A percentile compares a stretch with the other conserved stretches of the same genome.
Evolutionary conservation across 2,797 vertebrate species (phyloP).

Genomic region (Craterocephalus amniculus): DNA sequence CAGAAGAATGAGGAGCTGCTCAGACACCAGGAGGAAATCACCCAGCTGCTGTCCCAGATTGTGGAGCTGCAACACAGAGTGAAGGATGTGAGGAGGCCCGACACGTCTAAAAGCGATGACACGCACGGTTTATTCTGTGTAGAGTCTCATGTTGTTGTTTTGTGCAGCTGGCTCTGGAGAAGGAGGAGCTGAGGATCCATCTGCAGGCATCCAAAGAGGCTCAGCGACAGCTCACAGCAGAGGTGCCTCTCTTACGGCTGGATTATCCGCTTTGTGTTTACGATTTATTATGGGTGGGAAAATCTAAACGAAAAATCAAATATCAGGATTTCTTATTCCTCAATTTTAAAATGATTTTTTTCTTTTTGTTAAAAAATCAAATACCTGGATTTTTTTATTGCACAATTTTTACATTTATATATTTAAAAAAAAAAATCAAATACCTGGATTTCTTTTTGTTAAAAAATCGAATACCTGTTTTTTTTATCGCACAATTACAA

Average conservation of each 20-base stretch:
- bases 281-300: too few species aligned
- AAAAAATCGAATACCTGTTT: too few species aligned
- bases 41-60: conserved; percentile 93
- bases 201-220: conserved; percentile 97
- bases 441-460: too few species aligned
- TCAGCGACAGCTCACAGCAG: conserved; percentile 94
- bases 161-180: conserved; percentile 92
- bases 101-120: not conserved
- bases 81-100: conserved; percentile 85
- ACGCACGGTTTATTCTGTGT: not conserved
- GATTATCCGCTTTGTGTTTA: too few species aligned
- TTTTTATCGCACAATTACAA: too few species aligned
- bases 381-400: too few species aligned
- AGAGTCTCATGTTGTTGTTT: conserved; percentile 29
- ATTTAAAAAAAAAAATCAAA: too few species aligned
- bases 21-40: conserved; percentile 96
- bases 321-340: too few species aligned
- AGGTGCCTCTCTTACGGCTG: conserved; percentile 78
- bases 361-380: too few species aligned
- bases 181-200: conserved; percentile 96
- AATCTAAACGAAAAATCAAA: too few species aligned
- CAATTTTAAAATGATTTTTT: too few species aligned
- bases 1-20: conserved; percentile 92
- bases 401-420: too few species aligned
- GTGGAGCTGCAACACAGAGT: conserved; percentile 94